phyloP scores from a whole-genome alignment of 2,797 vertebrate genomes.

The Otus scops region DNA sequence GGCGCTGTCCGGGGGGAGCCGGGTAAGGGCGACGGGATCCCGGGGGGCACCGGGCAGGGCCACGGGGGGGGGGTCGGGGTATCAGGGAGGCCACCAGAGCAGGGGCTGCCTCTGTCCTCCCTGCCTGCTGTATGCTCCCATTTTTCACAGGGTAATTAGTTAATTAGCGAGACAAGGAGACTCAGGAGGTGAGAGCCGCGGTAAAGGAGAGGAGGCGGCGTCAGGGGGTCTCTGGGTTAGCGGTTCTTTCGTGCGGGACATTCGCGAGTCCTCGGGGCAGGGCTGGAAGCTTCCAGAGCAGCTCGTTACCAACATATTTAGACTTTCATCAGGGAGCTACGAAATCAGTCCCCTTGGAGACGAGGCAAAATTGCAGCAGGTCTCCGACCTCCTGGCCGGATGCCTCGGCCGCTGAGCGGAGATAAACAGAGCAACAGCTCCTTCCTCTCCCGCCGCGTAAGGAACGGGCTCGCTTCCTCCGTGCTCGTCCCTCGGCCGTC shows the following conservation, averaged over 20 bases:
- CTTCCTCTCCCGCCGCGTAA: not conserved
- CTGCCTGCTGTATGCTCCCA: no score
- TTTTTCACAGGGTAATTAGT: not conserved
- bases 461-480: not conserved
- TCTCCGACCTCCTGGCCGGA: not conserved
- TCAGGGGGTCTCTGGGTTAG: fast-evolving
- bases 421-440: not conserved
- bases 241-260: fast-evolving
- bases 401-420: not conserved
- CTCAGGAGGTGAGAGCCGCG: not conserved
- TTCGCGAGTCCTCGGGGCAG: not conserved
- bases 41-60: not conserved
- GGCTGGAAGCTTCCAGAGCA: not conserved
- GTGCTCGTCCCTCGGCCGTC: fast-evolving
- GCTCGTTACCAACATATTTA: not conserved
- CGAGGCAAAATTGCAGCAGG: not conserved
- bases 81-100: no score
- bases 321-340: not conserved
- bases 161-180: not conserved
- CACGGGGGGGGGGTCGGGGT: not conserved
- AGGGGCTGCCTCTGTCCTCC: not conserved
- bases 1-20: not conserved
- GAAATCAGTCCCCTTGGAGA: not conserved
- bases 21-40: not conserved
- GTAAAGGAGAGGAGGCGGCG: not conserved